Percentiles rank a stretch among this genome's conserved stretches.
These are phyloP conservation scores for Theocolax elegans DNA, from an alignment of 1,140 invertebrate genomes.

Conservation along the genomic window DNA sequence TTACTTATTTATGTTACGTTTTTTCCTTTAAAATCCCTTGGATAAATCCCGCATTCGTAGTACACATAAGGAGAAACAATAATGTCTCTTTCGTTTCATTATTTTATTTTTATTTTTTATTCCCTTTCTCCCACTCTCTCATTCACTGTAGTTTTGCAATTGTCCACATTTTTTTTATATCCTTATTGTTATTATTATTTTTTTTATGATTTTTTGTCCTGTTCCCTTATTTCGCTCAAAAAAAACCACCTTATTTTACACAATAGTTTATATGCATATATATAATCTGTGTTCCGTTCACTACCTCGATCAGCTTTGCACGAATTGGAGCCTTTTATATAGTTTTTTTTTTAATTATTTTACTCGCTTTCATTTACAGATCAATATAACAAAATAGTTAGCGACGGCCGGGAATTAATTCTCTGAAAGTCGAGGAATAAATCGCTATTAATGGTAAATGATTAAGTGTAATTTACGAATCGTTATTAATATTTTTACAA, in stretches of 20 bases:
- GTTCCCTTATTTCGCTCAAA: conserved; percentile 35
- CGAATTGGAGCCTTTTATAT: conserved; percentile 45
- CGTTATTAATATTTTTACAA: too few species aligned
- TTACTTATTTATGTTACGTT: conserved; percentile 25
- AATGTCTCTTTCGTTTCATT: conserved; percentile 14
- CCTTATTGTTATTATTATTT: too few species aligned
- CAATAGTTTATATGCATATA: conserved; percentile 38
- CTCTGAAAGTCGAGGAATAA: too few species aligned
- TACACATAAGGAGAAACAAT: conserved; percentile 35
- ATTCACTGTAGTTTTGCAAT: conserved; percentile 17
- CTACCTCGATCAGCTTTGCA: conserved; percentile 46
- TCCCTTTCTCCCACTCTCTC: too few species aligned
- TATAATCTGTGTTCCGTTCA: conserved; percentile 44
- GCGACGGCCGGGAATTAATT: conserved; percentile 37
- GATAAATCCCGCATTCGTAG: conserved; percentile 22
- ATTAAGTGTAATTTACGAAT: too few species aligned
- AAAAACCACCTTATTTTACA: conserved; percentile 33
- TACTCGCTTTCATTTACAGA: conserved; percentile 44
- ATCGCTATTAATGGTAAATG: too few species aligned
- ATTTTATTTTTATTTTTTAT: conserved; percentile 10
- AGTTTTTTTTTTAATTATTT: conserved; percentile 21
- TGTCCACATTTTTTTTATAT: conserved; percentile 24
- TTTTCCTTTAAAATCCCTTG: conserved; percentile 25
- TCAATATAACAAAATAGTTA: conserved; percentile 59
- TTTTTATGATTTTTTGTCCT: conserved; percentile 33